These are phyloP conservation scores for Pimpla rufipes DNA, from an alignment of 2,888 invertebrate genomes.

Conservation along the genomic window DNA sequence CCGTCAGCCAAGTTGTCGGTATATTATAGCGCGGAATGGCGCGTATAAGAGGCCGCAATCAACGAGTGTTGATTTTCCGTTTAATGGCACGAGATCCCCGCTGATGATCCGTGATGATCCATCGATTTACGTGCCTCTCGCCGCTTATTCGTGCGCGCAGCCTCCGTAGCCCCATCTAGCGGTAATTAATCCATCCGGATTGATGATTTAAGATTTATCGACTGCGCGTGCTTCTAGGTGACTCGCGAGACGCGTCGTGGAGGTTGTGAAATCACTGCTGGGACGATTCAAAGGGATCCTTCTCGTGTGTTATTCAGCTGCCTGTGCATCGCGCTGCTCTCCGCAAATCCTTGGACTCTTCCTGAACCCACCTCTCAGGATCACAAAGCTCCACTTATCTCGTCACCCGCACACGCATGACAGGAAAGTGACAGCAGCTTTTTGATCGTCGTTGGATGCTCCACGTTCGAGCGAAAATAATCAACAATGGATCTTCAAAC, in stretches of 20 bases:
- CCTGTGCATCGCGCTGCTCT: not conserved
- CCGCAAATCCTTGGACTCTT: not conserved
- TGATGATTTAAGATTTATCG: conserved; percentile 74
- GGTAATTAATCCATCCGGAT: conserved; percentile 67
- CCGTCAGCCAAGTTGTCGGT: conserved; percentile 21
- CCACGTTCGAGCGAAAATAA: not conserved
- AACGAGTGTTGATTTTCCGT: conserved; percentile 75
- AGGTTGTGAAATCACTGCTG: conserved; percentile 46
- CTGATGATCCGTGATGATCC: conserved; percentile 74
- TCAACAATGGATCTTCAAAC: conserved; percentile 6
- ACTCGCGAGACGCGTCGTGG: conserved; percentile 5
- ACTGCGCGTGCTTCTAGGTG: conserved; percentile 45
- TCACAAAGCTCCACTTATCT: conserved; percentile 1
- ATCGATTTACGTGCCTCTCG: conserved; percentile 61
- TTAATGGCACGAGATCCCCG: conserved; percentile 71
- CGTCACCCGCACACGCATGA: not conserved
- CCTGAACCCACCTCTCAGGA: not conserved
- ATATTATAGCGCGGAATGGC: conserved; percentile 23
- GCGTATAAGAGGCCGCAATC: conserved; percentile 66
- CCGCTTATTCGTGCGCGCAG: conserved; percentile 56
- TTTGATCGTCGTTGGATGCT: not conserved
- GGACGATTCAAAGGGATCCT: conserved; percentile 40
- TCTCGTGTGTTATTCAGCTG: not conserved
- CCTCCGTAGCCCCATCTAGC: conserved; percentile 11
- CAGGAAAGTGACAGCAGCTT: conserved; percentile 1